These are phyloP conservation scores for Actinia equina DNA, from an alignment of 64 coral and sea anemone species.

Conservation along the genomic window DNA sequence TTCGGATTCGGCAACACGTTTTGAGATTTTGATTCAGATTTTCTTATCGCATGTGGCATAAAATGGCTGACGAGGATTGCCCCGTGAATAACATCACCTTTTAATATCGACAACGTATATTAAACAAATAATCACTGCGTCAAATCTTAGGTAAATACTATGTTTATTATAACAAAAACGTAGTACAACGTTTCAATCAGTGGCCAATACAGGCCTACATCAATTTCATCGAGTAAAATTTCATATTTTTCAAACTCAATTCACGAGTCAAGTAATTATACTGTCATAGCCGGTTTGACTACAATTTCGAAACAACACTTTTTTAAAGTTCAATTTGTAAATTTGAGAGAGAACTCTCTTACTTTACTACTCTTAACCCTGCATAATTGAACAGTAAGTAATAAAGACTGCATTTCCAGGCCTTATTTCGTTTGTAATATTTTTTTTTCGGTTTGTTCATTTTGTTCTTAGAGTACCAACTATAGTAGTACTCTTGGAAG, in stretches of 20 bases:
- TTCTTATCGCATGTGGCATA: too few species aligned
- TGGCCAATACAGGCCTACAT: slow-evolving; percentile 22
- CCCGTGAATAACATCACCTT: too few species aligned
- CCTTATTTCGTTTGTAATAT: background rate
- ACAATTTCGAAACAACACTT: background rate
- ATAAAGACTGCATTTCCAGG: background rate
- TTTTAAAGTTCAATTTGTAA: too few species aligned
- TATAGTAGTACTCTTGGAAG: background rate
- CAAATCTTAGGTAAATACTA: background rate
- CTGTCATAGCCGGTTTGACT: background rate
- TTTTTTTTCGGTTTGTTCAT: background rate
- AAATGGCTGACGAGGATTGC: too few species aligned
- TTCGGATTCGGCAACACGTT: background rate
- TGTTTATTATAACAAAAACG: slow-evolving; percentile 9
- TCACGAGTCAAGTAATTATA: background rate
- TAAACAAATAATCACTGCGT: background rate
- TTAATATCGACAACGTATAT: too few species aligned
- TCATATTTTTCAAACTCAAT: background rate
- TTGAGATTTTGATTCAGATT: too few species aligned
- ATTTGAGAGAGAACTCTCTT: background rate
- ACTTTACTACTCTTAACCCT: background rate
- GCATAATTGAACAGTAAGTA: background rate
- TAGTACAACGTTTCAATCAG: slow-evolving; percentile 2
- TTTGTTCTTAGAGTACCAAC: background rate
- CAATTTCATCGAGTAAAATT: slow-evolving; percentile 11